Base-by-base conservation (phyloP, 64 coral and sea anemone species). In the Astreopora myriophthalma region DNA sequence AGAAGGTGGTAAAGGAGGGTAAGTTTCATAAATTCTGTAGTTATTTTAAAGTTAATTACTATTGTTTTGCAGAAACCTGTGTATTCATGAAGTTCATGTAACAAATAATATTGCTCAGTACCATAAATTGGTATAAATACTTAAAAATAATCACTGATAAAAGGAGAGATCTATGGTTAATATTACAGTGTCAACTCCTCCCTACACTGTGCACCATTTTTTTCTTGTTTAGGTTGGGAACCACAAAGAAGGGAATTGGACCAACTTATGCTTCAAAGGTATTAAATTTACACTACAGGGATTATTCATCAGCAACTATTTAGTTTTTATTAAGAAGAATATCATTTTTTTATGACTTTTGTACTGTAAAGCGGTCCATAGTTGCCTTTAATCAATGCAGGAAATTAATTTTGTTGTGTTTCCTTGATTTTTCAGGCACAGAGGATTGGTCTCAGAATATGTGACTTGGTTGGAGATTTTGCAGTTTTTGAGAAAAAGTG, bases 221-320 rank as follows among this genome's bases (percentile, higher is more conserved):
- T 17, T 29, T n/a, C 48, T 64, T 61, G 65, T 62, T 28, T 40
- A 98, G 96, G 58, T 84, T 98, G 73, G 96, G 96, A 16, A 98
- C 96, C 66, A 98, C 96, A 3, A 98, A 98, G 32, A 98, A 98
- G 76, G 96, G 96, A 8, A 98, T 98, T 88, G 96, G 96, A 31
- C 96, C 96, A n/a, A 84, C 96, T 4, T 98, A 98, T 93, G 93
- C 96, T 14, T 95, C 96, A 10, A 98, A 98, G 93, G 95, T 96
- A 71, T 9, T 23, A 24, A 36, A 73, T 80, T 10, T n/a, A 17
- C 14, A 7, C 6, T 1, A 4, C 5, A 84, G 6, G 29, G 34
- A 62, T 76, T 20, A 6, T 69, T 17, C n/a, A n/a, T n/a, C n/a
- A n/a, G n/a, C n/a, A n/a, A n/a, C n/a, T n/a, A n/a, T n/a, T n/a